Percentiles rank a stretch among this genome's conserved stretches.
Conservation (phyloP, 2,888 invertebrate species). For the Meloe dianella region DNA sequence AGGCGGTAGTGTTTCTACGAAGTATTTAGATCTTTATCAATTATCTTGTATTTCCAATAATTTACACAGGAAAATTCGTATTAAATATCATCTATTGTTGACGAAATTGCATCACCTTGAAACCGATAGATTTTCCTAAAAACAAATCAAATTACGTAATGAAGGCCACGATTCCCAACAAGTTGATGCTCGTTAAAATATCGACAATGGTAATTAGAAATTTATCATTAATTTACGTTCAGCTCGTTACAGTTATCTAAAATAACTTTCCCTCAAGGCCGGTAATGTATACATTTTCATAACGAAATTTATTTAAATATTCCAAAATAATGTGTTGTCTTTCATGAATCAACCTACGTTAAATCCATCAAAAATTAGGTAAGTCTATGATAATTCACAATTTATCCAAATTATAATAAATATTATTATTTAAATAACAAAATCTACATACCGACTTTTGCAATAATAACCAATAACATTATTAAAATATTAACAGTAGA, state of each 20-base stretch:
- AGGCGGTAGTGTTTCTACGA: too few relatives aligned
- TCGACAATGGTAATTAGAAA: neutral
- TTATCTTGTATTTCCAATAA: neutral
- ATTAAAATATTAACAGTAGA: constrained; percentile 14
- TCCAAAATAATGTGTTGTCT: neutral
- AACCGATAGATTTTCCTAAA: neutral
- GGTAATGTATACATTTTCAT: neutral
- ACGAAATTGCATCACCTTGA: constrained; percentile 11
- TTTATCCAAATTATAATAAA: neutral
- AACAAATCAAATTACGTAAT: constrained; percentile 5
- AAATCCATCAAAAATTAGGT: neutral
- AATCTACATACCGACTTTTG: constrained; percentile 3
- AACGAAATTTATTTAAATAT: neutral
- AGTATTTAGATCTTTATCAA: neutral
- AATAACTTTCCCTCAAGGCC: neutral
- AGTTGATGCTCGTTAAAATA: constrained; percentile 3
- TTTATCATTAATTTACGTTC: neutral
- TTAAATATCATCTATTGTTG: neutral
- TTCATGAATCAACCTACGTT: neutral
- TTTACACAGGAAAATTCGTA: neutral
- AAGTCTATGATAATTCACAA: constrained; percentile 1
- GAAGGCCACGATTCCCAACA: neutral
- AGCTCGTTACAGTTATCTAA: neutral
- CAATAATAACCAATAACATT: constrained; percentile 17
- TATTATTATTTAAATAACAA: constrained; percentile 1